Evolutionary conservation across 2,888 invertebrate genomes (phyloP), one percentile per base, ranked within the genome.

Genomic region (Cremastinae sp.): DNA sequence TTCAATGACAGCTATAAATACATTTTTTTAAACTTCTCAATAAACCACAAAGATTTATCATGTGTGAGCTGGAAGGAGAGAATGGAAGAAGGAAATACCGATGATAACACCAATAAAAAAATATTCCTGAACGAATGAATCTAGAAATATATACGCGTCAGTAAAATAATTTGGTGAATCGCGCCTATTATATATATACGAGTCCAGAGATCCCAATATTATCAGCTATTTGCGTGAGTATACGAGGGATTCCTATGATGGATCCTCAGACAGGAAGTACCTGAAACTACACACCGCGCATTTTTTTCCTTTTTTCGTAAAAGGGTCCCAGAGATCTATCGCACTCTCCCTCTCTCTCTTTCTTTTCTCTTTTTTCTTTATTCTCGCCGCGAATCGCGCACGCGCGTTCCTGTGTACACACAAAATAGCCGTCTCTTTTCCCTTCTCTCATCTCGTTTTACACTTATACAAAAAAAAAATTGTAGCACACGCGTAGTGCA

Each of bases 241-340:
- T n/a, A 47, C 41, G 64, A 62, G 58, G 61, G 51, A 68, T 71
- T 53, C 56, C 54, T 51, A n/a, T n/a, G 51, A 43, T 34, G 51
- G 34, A 49, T 68, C 45, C 68, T 77, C 56, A 66, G 77, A 72
- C 84, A 79, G 85, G 85, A 85, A 84, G 82, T 84, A 81, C 80
- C 78, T 84, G 84, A 84, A 85, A 85, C 83, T 83, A 78, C 79
- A 85, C 75, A 83, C 85, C 79, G 73, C 78, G 78, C 74, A 47
- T 20, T 65, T 65, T 59, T 70, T 70, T 18, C 59, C 59, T 68
- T 75, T 65, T 78, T 43, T 75, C 70, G 66, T 75, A 66, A 78
- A 78, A 76, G 75, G 73, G 49, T 73, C 74, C 74, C 75, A 70
- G 72, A 64, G 68, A 41, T 58, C 58, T 64, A 47, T 56, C 8